Evolutionary conservation across 2,797 vertebrate genomes (phyloP).

Genomic region (Clamator glandarius): DNA sequence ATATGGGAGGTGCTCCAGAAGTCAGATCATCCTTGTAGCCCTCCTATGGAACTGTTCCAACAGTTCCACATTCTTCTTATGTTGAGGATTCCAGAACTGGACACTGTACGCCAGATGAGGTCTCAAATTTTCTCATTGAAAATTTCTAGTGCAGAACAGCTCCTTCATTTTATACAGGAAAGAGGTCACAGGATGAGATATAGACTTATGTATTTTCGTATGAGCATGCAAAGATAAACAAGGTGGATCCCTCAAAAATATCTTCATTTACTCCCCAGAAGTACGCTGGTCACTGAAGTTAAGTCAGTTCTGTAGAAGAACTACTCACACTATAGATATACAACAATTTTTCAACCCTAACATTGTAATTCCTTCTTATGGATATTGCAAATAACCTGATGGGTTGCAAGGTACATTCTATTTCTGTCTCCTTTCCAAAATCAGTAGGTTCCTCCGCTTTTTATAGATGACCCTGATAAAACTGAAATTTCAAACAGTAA

Average conservation of each 20-base stretch:
- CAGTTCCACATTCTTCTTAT: too few species aligned
- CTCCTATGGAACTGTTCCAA: too few species aligned
- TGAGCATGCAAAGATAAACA: neutral
- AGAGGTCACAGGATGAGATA: neutral
- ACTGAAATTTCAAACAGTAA: neutral
- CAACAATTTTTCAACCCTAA: neutral
- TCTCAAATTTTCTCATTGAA: too few species aligned
- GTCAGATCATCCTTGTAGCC: too few species aligned
- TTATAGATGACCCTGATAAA: neutral
- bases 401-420: neutral
- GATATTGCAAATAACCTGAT: neutral
- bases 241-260: neutral
- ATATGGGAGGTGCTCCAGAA: too few species aligned
- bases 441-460: neutral
- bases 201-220: neutral
- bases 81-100: too few species aligned
- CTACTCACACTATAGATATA: neutral
- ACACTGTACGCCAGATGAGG: too few species aligned
- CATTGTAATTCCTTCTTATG: neutral
- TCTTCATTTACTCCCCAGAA: neutral
- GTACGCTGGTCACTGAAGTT: neutral
- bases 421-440: neutral
- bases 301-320: neutral
- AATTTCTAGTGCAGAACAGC: neutral
- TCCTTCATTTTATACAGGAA: neutral